phyloP scores from a whole-genome alignment of 35 echinoderm and acorn worm genomes.

The Ophiothrix spiculata region DNA sequence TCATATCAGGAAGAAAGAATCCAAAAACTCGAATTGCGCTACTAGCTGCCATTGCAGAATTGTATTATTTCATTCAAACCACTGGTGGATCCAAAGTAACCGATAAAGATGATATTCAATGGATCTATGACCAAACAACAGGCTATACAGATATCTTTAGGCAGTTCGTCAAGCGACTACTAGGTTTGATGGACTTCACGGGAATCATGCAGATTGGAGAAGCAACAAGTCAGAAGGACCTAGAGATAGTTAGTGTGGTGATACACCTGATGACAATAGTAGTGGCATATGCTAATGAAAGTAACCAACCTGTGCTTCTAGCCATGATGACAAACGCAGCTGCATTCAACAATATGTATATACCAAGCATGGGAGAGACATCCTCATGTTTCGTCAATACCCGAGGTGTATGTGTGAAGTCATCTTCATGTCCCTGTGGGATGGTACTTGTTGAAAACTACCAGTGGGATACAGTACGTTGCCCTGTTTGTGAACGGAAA shows the following conservation, averaged over 20 bases:
- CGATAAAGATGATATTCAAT: neutral
- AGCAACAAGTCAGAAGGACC: neutral
- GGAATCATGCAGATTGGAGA: neutral
- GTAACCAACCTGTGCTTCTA: neutral
- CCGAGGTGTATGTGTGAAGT: neutral
- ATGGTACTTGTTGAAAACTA: neutral
- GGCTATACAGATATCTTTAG: neutral
- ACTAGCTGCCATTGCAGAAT: conserved; percentile 13
- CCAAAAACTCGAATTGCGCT: conserved; percentile 19
- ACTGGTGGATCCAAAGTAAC: neutral
- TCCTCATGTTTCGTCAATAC: too few relatives aligned
- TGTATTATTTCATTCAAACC: neutral
- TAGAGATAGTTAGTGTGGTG: neutral
- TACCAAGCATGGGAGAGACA: neutral
- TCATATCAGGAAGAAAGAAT: neutral
- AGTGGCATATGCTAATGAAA: neutral
- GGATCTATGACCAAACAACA: neutral
- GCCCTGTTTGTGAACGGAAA: too few relatives aligned
- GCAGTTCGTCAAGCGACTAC: neutral
- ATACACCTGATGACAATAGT: neutral
- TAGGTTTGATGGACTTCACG: conserved; percentile 10
- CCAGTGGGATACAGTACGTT: too few relatives aligned
- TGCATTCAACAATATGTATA: neutral
- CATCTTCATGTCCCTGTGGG: neutral
- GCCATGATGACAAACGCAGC: neutral